Conservation (phyloP, 2,888 invertebrate species). For the Gortyna flavago region DNA sequence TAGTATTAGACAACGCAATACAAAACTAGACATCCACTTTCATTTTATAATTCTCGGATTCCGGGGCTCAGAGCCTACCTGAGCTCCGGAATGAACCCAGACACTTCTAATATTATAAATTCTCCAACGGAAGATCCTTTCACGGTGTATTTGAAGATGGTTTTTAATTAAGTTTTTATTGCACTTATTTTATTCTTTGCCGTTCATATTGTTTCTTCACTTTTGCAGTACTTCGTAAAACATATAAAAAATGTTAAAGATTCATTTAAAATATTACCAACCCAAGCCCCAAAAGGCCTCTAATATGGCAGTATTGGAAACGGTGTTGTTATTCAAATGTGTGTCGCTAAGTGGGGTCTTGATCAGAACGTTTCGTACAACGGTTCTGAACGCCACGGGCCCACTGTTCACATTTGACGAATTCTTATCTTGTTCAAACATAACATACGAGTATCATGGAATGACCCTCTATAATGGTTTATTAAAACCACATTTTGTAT, state of each 20-base stretch:
- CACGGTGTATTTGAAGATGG: conserved; percentile 51
- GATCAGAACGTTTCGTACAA: conserved; percentile 44
- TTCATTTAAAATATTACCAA: not conserved
- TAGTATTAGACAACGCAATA: conserved; percentile 63
- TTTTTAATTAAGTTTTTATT: conserved; percentile 43
- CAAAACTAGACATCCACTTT: conserved; percentile 75
- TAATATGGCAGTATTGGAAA: conserved; percentile 41
- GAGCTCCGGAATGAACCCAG: conserved; percentile 72
- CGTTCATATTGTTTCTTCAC: conserved; percentile 3
- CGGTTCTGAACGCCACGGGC: conserved; percentile 23
- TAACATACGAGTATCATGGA: conserved; percentile 29
- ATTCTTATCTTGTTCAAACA: conserved; percentile 44
- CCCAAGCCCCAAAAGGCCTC: conserved; percentile 18
- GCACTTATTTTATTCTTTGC: conserved; percentile 8
- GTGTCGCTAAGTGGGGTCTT: conserved; percentile 50
- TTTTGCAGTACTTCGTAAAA: conserved; percentile 9
- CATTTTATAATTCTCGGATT: conserved; percentile 73
- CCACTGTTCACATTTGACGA: conserved; percentile 30
- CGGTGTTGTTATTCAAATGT: conserved; percentile 49
- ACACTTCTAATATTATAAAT: conserved; percentile 60
- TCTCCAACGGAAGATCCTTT: conserved; percentile 61
- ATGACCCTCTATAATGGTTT: conserved; percentile 19
- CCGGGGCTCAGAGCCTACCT: conserved; percentile 72
- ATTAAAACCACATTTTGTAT: conserved; percentile 20
- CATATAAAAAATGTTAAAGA: not conserved